Evolutionary conservation across 2,113 vertebrate species (phyloP), one percentile per base, ranked within the genome.

Genomic region (Proterorhinus semilunaris): DNA sequence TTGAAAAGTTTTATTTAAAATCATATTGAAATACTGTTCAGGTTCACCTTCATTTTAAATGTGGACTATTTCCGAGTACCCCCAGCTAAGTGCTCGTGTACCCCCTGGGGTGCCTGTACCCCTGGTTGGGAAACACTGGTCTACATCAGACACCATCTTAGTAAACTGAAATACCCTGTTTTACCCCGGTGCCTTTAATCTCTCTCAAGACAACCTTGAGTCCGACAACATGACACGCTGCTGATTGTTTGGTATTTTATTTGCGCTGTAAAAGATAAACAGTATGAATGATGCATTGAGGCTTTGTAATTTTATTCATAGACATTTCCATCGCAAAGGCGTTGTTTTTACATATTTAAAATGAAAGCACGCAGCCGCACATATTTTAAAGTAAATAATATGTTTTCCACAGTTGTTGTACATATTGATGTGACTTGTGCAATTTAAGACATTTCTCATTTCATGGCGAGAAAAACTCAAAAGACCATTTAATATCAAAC

Each of bases 301-400:
- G n/a, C 63, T 47, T 55, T 45, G 44, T 64, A 61, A 61, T 63
- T 61, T 61, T 61, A 61, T 61, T 61, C 58, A 61, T 61, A 61
- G 58, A 59, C 51, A 59, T 53, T 36, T 11, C 48, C 44, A 16
- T 8, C 27, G n/a, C 16, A 36, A 53, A 49, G 47, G 15, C n/a
- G 57, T 6, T 36, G 5, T 68, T 68, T 68, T 5, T 50, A 10
- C 15, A 36, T 46, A 58, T 49, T 58, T 55, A 61, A 61, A 61
- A 43, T 45, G 58, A 61, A 44, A 45, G 7, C 58, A 61, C 15
- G 3, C 58, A 61, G 58, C 58, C 36, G 45, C 45, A 61, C 58
- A 61, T 45, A 45, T 45, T 61, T 55, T 61, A 45, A 61, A 61
- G 58, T 61, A 61, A 61, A 61, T 61, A 44, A 61, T 61, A 61